Conservation (phyloP, 2,797 vertebrate species). For the Oreochromis grahami region DNA sequence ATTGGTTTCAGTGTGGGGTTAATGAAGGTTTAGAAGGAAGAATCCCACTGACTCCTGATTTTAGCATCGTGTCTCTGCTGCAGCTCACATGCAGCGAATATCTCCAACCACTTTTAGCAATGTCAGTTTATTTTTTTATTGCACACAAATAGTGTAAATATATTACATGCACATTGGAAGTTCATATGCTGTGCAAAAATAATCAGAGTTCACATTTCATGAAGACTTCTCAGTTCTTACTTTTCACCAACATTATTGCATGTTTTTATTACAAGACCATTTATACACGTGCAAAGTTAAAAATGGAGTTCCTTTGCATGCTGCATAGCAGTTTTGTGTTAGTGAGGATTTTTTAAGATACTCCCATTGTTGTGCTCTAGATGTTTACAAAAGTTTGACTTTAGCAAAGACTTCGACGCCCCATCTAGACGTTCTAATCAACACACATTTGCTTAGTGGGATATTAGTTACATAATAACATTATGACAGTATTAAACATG, state of each 20-base stretch:
- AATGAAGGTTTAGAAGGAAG: slow-evolving; percentile 11
- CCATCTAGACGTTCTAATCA: background rate
- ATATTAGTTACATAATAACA: background rate
- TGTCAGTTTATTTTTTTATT: background rate
- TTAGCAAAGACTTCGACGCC: background rate
- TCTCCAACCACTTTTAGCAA: background rate
- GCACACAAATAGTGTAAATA: background rate
- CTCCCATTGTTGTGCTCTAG: background rate
- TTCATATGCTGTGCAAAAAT: background rate
- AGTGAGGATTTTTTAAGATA: background rate
- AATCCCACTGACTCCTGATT: background rate
- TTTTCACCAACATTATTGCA: background rate
- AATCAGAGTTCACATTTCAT: background rate
- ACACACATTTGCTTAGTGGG: background rate
- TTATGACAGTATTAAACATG: background rate
- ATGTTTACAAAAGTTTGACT: background rate
- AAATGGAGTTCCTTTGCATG: background rate
- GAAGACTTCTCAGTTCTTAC: background rate
- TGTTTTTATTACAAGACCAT: background rate
- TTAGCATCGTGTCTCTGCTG: background rate
- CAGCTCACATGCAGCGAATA: background rate
- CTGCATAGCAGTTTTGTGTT: background rate
- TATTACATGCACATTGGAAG: background rate
- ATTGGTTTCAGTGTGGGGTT: slow-evolving; percentile 4
- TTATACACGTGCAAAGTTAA: background rate